Percentiles rank a stretch among this genome's conserved stretches.
phyloP scores from a whole-genome alignment of 2,888 invertebrate genomes.

The Campopleginae sp. region DNA sequence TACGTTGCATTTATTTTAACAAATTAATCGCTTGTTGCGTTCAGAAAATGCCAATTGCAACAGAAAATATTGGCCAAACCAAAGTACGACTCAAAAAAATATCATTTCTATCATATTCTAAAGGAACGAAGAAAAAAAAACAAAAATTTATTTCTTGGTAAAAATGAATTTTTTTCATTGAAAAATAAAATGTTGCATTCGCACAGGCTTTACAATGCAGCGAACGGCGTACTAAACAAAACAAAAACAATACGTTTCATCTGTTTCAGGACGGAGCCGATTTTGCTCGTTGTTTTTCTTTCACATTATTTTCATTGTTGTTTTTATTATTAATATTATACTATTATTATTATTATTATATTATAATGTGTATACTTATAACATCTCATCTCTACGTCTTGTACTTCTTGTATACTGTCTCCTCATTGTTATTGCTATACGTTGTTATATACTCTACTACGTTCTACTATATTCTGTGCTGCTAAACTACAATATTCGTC shows the following conservation, averaged over 20 bases:
- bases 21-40: slow-evolving; percentile 9
- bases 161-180: slow-evolving; percentile 1
- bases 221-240: slow-evolving; percentile 52
- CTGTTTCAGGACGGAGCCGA: slow-evolving; percentile 83
- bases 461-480: slow-evolving; percentile 65
- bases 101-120: neutral
- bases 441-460: slow-evolving; percentile 77
- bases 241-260: slow-evolving; percentile 78
- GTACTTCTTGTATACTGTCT: slow-evolving; percentile 77
- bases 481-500: slow-evolving; percentile 26
- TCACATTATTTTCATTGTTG: slow-evolving; percentile 63
- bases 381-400: slow-evolving; percentile 72
- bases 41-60: neutral
- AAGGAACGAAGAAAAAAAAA: neutral
- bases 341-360: slow-evolving; percentile 54
- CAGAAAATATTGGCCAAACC: neutral
- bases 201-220: slow-evolving; percentile 53
- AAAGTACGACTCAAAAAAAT: neutral
- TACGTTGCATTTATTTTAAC: slow-evolving; percentile 55
- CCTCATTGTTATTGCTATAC: slow-evolving; percentile 80
- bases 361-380: slow-evolving; percentile 61
- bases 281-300: slow-evolving; percentile 73
- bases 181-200: neutral
- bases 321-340: slow-evolving; percentile 45
- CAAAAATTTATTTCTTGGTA: neutral